Evolutionary conservation across 2,888 invertebrate species (phyloP).

Genomic region (Folsomia candida): DNA sequence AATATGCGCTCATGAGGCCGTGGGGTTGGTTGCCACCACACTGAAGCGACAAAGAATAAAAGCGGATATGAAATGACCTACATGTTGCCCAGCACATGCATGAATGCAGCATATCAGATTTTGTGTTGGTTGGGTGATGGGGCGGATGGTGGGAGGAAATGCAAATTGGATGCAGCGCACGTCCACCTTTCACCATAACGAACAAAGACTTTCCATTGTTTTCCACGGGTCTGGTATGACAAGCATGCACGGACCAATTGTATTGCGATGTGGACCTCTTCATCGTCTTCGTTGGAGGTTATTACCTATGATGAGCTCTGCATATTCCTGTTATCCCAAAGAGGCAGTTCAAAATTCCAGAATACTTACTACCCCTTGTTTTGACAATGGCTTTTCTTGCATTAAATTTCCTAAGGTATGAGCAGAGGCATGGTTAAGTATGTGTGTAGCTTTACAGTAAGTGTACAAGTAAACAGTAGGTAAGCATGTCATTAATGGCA

Average conservation of each 20-base stretch:
- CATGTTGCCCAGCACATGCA: no score
- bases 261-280: not conserved
- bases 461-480: no score
- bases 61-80: no score
- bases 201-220: not conserved
- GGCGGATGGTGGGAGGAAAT: no score
- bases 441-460: no score
- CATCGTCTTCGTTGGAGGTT: not conserved
- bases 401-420: not conserved
- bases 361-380: not conserved
- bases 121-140: no score
- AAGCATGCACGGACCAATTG: not conserved
- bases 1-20: no score
- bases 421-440: no score
- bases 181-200: not conserved
- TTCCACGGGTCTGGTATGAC: not conserved
- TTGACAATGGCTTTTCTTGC: not conserved
- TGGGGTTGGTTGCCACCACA: no score
- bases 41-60: no score
- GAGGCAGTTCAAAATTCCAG: not conserved
- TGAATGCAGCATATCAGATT: no score
- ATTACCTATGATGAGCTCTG: not conserved
- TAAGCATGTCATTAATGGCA: no score
- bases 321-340: not conserved
- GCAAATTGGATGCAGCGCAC: not conserved